Evolutionary conservation across 2,797 vertebrate genomes (phyloP), one percentile per base, ranked within the genome.

Genomic region (Limosa lapponica): DNA sequence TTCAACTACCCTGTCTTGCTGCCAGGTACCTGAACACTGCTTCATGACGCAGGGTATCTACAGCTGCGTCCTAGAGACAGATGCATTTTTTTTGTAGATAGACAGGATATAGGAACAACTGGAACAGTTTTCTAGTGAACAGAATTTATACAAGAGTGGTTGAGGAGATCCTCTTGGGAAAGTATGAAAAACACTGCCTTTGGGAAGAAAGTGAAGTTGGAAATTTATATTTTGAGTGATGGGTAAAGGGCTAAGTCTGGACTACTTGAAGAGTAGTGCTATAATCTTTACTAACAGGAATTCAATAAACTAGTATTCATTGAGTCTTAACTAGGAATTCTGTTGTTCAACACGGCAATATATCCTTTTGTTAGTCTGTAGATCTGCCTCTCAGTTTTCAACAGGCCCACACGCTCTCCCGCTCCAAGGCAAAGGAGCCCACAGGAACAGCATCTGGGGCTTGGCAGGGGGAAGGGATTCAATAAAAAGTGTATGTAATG

Each of bases 371-470:
- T 58, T 69, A 32, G 12, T 10, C 36, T 58, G 28, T 43, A 88
- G 51, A 58, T 32, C 54, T 51, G 43, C 7, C 2, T 58, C n/a
- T 75, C 48, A 19, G 30, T 64, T 82, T 94, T 71, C 66, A 62
- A 43, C 12, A 75, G 69, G 25, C 39, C 54, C 7, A 8, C 3
- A 4, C 1, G 2, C 0, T 1, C 32, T 62, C 36, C 39, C 1
- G 2, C 19, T 75, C 28, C 15, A 15, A 59, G 54, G 25, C 0
- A 20, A 67, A 85, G 65, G 39, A 89, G 41, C 22, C 15, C 49
- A 43, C 8, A 39, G 36, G 16, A 89, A 59, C 8, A 17, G 34
- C 30, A 28, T 28, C 16, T 41, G 30, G 32, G 30, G 37, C 54
- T 71, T 36, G 19, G 73, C 82, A 66, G 46, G 25, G 23, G 87